phyloP scores from a whole-genome alignment of 2,888 invertebrate species.

The Drosophila koepferae region DNA sequence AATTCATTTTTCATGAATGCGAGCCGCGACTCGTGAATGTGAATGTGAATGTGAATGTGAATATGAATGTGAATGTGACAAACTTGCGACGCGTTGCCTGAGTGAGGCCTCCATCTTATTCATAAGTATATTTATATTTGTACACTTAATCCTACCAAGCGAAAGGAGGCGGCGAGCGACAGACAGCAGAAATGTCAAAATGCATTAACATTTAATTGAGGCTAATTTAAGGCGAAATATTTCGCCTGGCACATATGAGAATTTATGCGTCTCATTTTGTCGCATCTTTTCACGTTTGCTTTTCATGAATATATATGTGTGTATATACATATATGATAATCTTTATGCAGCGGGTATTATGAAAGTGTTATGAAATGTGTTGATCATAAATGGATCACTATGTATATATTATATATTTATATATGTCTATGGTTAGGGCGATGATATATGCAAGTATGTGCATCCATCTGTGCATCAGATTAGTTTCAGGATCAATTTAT shows the following conservation, averaged over 20 bases:
- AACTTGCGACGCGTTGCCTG: constrained; percentile 28
- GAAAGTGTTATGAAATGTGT: constrained; percentile 4
- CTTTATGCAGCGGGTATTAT: not conserved
- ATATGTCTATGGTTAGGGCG: not conserved
- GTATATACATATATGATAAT: constrained; percentile 4
- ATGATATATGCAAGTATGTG: not conserved
- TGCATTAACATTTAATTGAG: constrained; percentile 85
- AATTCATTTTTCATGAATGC: constrained; percentile 59
- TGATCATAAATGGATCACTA: not conserved
- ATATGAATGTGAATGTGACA: constrained; percentile 50
- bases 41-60: constrained; percentile 51
- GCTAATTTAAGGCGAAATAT: constrained; percentile 84
- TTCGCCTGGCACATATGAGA: constrained; percentile 79
- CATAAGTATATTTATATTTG: constrained; percentile 43
- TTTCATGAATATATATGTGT: constrained; percentile 32
- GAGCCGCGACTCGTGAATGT: constrained; percentile 33
- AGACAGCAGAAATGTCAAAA: constrained; percentile 84
- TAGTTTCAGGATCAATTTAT: not conserved
- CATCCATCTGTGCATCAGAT: not conserved
- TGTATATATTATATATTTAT: not conserved
- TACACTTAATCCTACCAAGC: constrained; percentile 22
- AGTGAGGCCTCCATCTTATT: constrained; percentile 36
- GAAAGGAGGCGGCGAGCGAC: constrained; percentile 37
- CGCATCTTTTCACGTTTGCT: constrained; percentile 49
- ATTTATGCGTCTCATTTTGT: constrained; percentile 74